These are phyloP conservation scores for Dusona sp. DNA, from an alignment of 2,888 invertebrate species.

Conservation along the genomic window DNA sequence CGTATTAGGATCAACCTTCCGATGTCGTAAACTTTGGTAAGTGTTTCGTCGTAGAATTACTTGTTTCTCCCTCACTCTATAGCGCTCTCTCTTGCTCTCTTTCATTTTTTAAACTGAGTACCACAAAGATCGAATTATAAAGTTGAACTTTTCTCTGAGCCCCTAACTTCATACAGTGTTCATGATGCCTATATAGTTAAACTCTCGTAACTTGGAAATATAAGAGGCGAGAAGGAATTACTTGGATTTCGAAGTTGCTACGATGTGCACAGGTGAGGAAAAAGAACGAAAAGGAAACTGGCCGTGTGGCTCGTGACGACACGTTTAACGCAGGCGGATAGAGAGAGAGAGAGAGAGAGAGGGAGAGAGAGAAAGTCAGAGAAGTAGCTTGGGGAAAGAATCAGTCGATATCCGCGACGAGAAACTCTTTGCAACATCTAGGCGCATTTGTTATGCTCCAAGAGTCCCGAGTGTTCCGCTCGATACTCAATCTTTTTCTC, in stretches of 20 bases:
- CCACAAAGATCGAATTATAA: slow-evolving; percentile 82
- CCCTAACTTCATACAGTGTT: slow-evolving; percentile 77
- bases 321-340: slow-evolving; percentile 43
- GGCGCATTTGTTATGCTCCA: slow-evolving; percentile 71
- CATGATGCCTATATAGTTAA: slow-evolving; percentile 48
- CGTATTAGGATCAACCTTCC: slow-evolving; percentile 74
- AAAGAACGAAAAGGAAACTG: slow-evolving; percentile 35
- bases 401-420: slow-evolving; percentile 75
- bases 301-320: slow-evolving; percentile 48
- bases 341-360: not conserved
- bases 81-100: slow-evolving; percentile 41
- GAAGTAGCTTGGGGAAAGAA: slow-evolving; percentile 67
- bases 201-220: slow-evolving; percentile 73
- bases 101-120: slow-evolving; percentile 11
- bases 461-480: slow-evolving; percentile 68
- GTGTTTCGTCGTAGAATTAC: slow-evolving; percentile 77
- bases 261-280: slow-evolving; percentile 43
- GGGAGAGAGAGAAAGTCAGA: not conserved
- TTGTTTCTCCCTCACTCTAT: slow-evolving; percentile 45
- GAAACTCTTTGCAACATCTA: slow-evolving; percentile 39
- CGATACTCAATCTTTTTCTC: slow-evolving; percentile 15
- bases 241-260: slow-evolving; percentile 80
- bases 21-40: slow-evolving; percentile 75
- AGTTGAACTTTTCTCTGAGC: slow-evolving; percentile 80
- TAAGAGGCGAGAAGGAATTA: slow-evolving; percentile 75